Conservation (phyloP, 2,888 invertebrate genomes). For the Folsomia manolachei region DNA sequence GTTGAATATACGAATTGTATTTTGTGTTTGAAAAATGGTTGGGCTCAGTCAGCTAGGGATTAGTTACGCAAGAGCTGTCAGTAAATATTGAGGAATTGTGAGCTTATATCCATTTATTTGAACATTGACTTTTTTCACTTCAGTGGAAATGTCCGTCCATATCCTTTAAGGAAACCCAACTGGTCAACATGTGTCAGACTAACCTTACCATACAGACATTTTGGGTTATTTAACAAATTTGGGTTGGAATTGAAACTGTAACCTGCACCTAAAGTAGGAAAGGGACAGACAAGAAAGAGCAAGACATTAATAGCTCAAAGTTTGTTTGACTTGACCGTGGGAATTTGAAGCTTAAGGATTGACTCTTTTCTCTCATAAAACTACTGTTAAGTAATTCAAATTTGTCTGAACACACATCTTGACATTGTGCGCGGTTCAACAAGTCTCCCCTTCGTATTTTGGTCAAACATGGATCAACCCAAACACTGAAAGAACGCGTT, state of each 20-base stretch:
- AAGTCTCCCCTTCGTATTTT: background rate
- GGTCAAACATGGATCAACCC: background rate
- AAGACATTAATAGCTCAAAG: background rate
- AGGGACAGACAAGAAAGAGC: background rate
- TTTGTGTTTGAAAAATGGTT: background rate
- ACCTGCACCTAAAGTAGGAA: background rate
- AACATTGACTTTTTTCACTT: background rate
- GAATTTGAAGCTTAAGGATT: background rate
- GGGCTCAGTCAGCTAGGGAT: background rate
- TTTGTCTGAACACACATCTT: background rate
- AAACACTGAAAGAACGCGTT: background rate
- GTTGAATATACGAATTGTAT: too few species aligned
- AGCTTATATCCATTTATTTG: too few species aligned
- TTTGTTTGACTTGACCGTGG: slow-evolving; percentile 13
- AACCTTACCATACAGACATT: background rate
- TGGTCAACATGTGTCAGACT: slow-evolving; percentile 24
- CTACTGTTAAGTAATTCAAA: background rate
- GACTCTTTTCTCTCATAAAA: background rate
- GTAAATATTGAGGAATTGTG: background rate
- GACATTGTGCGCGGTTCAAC: background rate
- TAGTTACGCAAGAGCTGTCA: slow-evolving; percentile 15
- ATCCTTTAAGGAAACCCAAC: slow-evolving; percentile 17
- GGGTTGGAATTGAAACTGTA: background rate
- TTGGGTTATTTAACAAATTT: slow-evolving; percentile 3
- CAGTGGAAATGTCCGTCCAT: background rate